Conservation (phyloP, 2,113 vertebrate species). For the Myxocyprinus asiaticus region DNA sequence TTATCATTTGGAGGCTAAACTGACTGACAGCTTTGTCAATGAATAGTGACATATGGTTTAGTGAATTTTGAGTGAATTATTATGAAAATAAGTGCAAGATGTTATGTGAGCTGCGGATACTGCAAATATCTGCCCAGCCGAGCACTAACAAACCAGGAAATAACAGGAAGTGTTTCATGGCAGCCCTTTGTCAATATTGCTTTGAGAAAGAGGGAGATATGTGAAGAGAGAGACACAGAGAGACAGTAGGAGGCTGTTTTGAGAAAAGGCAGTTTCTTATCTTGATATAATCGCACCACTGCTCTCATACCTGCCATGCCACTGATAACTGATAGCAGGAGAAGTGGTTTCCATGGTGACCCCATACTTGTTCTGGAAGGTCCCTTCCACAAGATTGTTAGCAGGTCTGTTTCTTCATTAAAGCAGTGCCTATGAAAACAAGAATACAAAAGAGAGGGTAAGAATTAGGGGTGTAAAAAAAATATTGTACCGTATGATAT, state of each 20-base stretch:
- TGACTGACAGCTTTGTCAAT: too few species aligned
- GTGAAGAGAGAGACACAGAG: not conserved
- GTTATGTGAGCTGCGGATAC: conserved; percentile 14
- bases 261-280: conserved; percentile 12
- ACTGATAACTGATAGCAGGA: conserved; percentile 85
- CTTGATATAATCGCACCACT: conserved; percentile 37
- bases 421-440: conserved; percentile 78
- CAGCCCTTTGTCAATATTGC: not conserved
- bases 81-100: not conserved
- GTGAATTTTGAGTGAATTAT: too few species aligned
- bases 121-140: not conserved
- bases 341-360: conserved; percentile 90
- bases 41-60: too few species aligned
- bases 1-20: too few species aligned
- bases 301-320: conserved; percentile 89
- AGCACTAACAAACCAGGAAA: conserved; percentile 16
- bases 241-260: not conserved
- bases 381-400: conserved; percentile 73
- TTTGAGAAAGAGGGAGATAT: not conserved
- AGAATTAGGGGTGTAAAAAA: not conserved
- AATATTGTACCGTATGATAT: too few species aligned
- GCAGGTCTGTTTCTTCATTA: conserved; percentile 85
- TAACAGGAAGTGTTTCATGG: not conserved
- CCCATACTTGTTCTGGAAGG: conserved; percentile 83
- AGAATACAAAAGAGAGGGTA: conserved; percentile 33